These are phyloP conservation scores for Bombus ignitus DNA, from an alignment of 1,140 invertebrate species.

Conservation along the genomic window DNA sequence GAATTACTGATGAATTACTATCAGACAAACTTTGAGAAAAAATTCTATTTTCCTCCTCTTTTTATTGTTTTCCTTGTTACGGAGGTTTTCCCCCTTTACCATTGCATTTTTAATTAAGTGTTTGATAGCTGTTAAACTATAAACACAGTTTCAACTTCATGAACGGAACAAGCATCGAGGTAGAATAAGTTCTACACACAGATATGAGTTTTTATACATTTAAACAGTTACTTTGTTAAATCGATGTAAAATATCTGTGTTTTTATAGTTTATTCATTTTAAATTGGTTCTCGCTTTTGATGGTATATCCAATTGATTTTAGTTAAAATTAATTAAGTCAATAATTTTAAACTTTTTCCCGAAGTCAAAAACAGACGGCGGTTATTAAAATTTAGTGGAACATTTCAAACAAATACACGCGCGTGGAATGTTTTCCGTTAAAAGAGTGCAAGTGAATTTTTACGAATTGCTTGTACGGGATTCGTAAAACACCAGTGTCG, in stretches of 20 bases:
- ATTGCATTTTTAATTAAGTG: neutral
- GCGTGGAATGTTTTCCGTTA: neutral
- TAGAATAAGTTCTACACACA: neutral
- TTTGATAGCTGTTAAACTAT: neutral
- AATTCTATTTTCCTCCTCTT: neutral
- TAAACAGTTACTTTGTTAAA: neutral
- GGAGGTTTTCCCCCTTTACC: neutral
- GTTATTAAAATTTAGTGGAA: neutral
- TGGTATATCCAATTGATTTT: neutral
- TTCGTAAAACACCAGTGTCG: neutral
- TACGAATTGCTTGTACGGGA: neutral
- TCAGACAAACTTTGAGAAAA: no score
- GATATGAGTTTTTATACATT: neutral
- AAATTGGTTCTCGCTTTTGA: neutral
- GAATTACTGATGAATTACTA: neutral
- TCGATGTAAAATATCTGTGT: neutral
- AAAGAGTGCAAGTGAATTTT: conserved; percentile 5
- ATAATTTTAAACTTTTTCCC: no score
- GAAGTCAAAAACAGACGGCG: neutral
- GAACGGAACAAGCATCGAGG: neutral
- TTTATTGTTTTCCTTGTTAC: neutral
- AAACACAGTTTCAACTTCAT: neutral
- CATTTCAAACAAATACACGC: neutral
- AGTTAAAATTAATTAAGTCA: neutral
- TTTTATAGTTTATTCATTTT: neutral